Evolutionary conservation across 2,113 vertebrate species (phyloP).

Genomic region (Trogon melanurus): DNA sequence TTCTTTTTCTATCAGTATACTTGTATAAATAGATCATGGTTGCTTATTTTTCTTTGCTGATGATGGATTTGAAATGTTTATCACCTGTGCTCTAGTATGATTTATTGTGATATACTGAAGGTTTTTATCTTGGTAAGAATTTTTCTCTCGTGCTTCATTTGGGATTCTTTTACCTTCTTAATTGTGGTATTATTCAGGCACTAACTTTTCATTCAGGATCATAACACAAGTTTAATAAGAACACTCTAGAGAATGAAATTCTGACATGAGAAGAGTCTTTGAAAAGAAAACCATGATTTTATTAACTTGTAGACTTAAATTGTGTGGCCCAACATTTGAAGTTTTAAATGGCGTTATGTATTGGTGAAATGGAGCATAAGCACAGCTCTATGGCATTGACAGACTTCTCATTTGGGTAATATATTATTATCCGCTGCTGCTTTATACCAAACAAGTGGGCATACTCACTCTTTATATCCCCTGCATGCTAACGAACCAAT

Average conservation of each 20-base stretch:
- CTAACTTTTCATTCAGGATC: slow-evolving; percentile 1
- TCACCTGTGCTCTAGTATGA: background rate
- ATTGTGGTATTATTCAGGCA: background rate
- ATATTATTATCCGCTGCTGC: background rate
- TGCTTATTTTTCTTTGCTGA: slow-evolving; percentile 11
- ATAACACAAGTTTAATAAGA: slow-evolving; percentile 7
- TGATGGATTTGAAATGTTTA: background rate
- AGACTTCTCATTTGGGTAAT: background rate
- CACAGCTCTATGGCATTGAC: background rate
- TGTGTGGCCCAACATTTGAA: background rate
- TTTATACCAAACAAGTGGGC: background rate
- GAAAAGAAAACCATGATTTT: background rate
- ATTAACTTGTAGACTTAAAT: background rate
- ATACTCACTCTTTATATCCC: background rate
- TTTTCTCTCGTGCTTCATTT: background rate
- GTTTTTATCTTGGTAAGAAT: background rate
- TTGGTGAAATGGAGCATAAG: background rate
- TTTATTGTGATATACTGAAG: background rate
- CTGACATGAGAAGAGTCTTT: background rate
- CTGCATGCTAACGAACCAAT: background rate
- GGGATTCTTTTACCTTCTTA: background rate
- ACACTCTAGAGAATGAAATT: slow-evolving; percentile 16
- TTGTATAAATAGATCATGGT: background rate
- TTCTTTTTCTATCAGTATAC: background rate
- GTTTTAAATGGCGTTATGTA: background rate